Percentiles rank a stretch among this genome's conserved stretches.
phyloP scores from a whole-genome alignment of 2,113 vertebrate genomes.

The Brachyistius frenatus region DNA sequence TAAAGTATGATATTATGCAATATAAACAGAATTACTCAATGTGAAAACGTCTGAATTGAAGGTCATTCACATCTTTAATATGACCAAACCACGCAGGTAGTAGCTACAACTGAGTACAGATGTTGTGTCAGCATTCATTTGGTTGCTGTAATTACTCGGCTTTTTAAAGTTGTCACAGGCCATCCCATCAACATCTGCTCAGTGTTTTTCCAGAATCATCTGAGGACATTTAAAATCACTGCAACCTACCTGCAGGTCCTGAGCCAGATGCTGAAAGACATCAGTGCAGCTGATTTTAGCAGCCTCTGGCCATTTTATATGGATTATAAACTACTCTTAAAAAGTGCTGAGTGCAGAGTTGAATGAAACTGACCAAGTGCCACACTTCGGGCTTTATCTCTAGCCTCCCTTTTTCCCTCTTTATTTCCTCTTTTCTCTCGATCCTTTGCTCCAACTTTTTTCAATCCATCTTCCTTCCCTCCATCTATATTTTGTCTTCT shows the following conservation, averaged over 20 bases:
- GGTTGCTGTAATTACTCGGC: not conserved
- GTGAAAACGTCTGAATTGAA: too few relatives aligned
- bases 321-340: constrained; percentile 46
- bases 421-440: not conserved
- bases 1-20: too few relatives aligned
- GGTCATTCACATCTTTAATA: not conserved
- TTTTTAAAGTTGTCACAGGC: constrained; percentile 13
- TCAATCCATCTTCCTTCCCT: not conserved
- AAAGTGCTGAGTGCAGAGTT: constrained; percentile 52
- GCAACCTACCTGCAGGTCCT: constrained; percentile 36
- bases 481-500: not conserved
- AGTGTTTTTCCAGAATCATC: constrained; percentile 22
- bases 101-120: not conserved
- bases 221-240: constrained; percentile 32
- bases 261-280: constrained; percentile 54
- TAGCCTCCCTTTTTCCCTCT: constrained; percentile 3
- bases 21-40: too few relatives aligned
- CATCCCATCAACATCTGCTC: constrained; percentile 37
- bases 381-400: constrained; percentile 32
- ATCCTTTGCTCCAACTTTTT: not conserved
- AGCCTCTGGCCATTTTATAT: constrained; percentile 51
- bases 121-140: not conserved
- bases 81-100: not conserved
- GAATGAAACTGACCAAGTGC: constrained; percentile 37
- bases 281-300: constrained; percentile 28